phyloP scores from a whole-genome alignment of 2,888 invertebrate species.

The Aethes cnicana region DNA sequence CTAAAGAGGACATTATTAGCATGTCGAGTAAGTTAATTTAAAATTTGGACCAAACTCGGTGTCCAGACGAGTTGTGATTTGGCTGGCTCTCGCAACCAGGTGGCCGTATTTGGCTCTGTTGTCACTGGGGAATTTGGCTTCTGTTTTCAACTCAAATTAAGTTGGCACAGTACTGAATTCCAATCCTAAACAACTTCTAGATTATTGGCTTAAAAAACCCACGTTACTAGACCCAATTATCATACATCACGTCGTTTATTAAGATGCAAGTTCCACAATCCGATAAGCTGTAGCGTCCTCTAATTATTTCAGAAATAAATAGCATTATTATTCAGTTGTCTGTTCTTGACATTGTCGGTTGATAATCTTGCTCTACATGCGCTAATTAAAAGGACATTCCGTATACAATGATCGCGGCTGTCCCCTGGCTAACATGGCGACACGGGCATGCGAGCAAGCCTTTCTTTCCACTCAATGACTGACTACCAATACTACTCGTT shows the following conservation, averaged over 20 bases:
- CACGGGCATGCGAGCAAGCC: conserved; percentile 55
- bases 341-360: conserved; percentile 57
- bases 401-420: conserved; percentile 75
- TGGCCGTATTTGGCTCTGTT: conserved; percentile 53
- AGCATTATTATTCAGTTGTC: conserved; percentile 71
- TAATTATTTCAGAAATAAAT: conserved; percentile 31
- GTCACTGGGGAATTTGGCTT: conserved; percentile 54
- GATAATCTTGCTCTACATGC: conserved; percentile 75
- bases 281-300: conserved; percentile 31
- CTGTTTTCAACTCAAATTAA: conserved; percentile 41
- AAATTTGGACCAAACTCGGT: conserved; percentile 54
- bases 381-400: conserved; percentile 74
- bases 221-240: not conserved
- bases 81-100: conserved; percentile 52
- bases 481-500: conserved; percentile 66
- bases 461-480: conserved; percentile 65
- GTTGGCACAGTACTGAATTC: conserved; percentile 43
- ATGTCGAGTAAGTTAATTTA: conserved; percentile 48
- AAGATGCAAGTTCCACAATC: conserved; percentile 33
- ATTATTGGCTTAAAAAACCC: too few relatives aligned
- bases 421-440: conserved; percentile 56
- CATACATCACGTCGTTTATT: too few relatives aligned
- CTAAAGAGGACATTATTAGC: conserved; percentile 30
- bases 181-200: too few relatives aligned
- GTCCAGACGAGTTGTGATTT: conserved; percentile 38